Evolutionary conservation across 2,113 vertebrate species (phyloP).

Genomic region (Podarcis cretensis): DNA sequence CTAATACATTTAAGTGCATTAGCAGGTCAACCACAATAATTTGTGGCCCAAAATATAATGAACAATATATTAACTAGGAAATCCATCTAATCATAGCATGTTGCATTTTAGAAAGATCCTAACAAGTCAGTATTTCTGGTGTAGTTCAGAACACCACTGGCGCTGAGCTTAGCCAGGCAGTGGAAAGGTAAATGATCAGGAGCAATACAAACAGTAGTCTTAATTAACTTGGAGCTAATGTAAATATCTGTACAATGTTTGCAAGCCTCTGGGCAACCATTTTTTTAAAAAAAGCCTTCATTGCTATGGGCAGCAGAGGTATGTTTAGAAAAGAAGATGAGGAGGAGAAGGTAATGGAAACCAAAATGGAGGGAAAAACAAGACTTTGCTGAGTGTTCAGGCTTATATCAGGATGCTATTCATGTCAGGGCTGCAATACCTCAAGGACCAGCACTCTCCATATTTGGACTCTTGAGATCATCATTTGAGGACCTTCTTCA

Average conservation of each 20-base stretch:
- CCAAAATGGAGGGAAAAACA: background rate
- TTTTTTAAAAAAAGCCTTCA: no score
- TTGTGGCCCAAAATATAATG: background rate
- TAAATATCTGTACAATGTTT: constrained; percentile 3
- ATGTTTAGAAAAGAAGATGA: background rate
- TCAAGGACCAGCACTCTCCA: no score
- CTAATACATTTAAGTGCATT: background rate
- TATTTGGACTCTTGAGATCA: no score
- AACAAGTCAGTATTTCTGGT: background rate
- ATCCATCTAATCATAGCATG: background rate
- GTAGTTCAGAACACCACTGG: background rate
- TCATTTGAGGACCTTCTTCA: no score
- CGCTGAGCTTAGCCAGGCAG: background rate
- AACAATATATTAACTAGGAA: background rate
- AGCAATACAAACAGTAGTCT: background rate
- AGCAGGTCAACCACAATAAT: background rate
- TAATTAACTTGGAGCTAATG: constrained; percentile 7
- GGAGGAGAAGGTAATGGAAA: background rate
- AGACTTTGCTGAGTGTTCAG: background rate
- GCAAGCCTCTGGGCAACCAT: background rate
- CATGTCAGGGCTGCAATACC: background rate
- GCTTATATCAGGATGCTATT: background rate
- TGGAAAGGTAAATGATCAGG: background rate
- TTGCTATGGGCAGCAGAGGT: background rate
- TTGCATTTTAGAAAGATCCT: background rate